Conservation (phyloP, 2,113 vertebrate genomes). For the Ameiurus melas region DNA sequence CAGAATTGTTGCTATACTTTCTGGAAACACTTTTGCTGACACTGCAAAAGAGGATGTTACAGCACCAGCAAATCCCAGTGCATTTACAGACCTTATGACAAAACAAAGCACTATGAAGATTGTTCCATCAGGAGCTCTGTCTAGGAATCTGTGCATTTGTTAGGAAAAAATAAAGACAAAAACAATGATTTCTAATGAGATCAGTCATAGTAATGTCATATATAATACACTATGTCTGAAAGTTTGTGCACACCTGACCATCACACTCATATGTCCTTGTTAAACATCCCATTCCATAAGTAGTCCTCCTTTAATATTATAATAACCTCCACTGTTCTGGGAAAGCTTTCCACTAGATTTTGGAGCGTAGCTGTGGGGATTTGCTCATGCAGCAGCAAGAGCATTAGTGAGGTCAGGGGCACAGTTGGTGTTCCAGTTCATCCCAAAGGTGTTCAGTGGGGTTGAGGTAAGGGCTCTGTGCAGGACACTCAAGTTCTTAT, state of each 20-base stretch:
- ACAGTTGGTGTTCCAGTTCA: neutral
- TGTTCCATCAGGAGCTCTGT: constrained; percentile 75
- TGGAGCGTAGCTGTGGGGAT: neutral
- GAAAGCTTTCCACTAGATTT: neutral
- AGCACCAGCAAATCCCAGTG: constrained; percentile 83
- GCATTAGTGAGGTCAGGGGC: neutral
- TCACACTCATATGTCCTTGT: neutral
- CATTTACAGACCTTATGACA: constrained; percentile 84
- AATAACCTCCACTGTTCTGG: neutral
- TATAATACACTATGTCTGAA: neutral
- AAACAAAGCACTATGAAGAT: constrained; percentile 86
- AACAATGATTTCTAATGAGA: neutral
- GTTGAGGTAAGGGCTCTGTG: neutral
- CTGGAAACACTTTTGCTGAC: constrained; percentile 85
- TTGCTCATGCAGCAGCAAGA: neutral
- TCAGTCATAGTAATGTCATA: neutral
- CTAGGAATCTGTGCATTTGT: constrained; percentile 76
- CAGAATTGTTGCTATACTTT: constrained; percentile 90
- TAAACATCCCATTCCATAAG: neutral
- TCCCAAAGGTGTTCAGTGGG: neutral
- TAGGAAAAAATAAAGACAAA: neutral
- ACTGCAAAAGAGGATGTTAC: constrained; percentile 86
- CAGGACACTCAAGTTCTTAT: neutral
- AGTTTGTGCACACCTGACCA: neutral
- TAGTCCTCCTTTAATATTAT: too few species aligned